Percentiles rank a stretch among this genome's conserved stretches.
Evolutionary conservation across 2,113 vertebrate genomes (phyloP).

Genomic region (Alligator mississippiensis): DNA sequence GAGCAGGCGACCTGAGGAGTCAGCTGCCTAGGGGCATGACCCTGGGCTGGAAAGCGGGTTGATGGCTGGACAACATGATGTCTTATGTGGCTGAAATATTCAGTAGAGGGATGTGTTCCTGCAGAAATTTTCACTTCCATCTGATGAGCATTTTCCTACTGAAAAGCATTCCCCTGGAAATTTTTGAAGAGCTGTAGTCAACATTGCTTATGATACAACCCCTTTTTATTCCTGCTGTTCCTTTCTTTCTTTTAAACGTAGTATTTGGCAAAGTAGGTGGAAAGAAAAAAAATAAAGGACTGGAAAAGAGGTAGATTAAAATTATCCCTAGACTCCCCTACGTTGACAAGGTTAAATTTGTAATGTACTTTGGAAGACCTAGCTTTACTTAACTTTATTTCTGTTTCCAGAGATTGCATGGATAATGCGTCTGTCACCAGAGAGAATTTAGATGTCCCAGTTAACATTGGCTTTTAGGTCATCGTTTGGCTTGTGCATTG

Average conservation of each 20-base stretch:
- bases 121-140: not conserved
- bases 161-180: not conserved
- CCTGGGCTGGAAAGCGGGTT: not conserved
- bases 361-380: not conserved
- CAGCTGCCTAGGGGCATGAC: not conserved
- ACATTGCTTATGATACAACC: not conserved
- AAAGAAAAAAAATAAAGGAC: not conserved
- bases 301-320: not conserved
- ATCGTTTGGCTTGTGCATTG: not conserved
- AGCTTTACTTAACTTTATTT: not conserved
- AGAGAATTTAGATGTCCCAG: not conserved
- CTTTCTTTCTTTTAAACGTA: not conserved
- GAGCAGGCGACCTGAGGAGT: not conserved
- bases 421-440: not conserved
- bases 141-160: not conserved
- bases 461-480: accelerated
- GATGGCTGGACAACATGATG: too few species aligned
- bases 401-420: not conserved
- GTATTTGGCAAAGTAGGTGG: not conserved
- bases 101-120: not conserved
- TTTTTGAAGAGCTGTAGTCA: not conserved
- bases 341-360: not conserved
- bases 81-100: not conserved
- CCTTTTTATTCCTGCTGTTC: not conserved
- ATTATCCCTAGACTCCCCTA: not conserved